Evolutionary conservation across 2,113 vertebrate genomes (phyloP).

Genomic region (Takifugu flavidus): DNA sequence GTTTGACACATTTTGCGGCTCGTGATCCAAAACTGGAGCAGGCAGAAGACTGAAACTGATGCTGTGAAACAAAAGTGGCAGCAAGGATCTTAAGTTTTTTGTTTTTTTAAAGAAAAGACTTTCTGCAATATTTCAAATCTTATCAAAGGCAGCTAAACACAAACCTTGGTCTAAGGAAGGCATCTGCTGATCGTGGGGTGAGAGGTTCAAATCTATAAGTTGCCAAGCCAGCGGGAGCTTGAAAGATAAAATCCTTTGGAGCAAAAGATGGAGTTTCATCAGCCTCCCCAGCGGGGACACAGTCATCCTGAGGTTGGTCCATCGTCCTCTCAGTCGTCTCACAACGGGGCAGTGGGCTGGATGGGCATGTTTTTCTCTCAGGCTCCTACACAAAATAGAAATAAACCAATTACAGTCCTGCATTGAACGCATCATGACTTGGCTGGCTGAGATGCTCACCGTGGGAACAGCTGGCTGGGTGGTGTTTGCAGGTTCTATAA

Average conservation of each 20-base stretch:
- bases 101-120: background rate
- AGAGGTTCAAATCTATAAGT: slow-evolving; percentile 79
- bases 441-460: slow-evolving; percentile 15
- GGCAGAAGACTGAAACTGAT: slow-evolving; percentile 36
- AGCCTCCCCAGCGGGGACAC: background rate
- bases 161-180: slow-evolving; percentile 78
- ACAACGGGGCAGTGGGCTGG: background rate
- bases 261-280: slow-evolving; percentile 82
- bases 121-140: background rate
- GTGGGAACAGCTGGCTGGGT: background rate
- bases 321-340: slow-evolving; percentile 30
- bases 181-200: slow-evolving; percentile 77
- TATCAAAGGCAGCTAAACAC: background rate
- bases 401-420: background rate
- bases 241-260: slow-evolving; percentile 85
- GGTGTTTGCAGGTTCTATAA: slow-evolving; percentile 1
- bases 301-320: slow-evolving; percentile 19
- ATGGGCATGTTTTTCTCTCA: background rate
- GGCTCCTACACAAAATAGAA: slow-evolving; percentile 5
- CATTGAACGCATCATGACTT: background rate
- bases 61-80: slow-evolving; percentile 26
- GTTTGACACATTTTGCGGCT: slow-evolving; percentile 15
- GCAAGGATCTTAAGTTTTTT: slow-evolving; percentile 1
- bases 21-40: background rate
- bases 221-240: slow-evolving; percentile 78